Base-by-base conservation (phyloP, 2,113 vertebrate genomes). In the Equus przewalskii region DNA sequence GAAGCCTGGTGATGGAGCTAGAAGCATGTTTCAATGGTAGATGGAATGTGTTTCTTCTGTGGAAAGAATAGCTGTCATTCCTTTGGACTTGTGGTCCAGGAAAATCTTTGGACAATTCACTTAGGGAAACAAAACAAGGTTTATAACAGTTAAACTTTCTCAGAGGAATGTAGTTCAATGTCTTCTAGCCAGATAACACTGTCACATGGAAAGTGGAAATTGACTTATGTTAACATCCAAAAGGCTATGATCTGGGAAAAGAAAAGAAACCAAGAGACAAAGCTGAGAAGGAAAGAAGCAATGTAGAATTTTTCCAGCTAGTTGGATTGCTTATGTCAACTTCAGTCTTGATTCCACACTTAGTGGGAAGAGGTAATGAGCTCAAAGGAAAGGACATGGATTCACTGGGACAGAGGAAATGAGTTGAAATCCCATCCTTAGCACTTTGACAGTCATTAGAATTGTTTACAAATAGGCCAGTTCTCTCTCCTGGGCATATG, bases 51-150 rank as follows among this genome's bases (percentile, higher is more conserved):
- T 41, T 97, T 96, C 81, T 58, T 94, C 75, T 94, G 82, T 91
- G 79, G 16, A 91, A 64, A 30, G 18, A 97, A 96, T 72, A 97
- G 22, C 72, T 86, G 79, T 67, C 49, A 89, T 96, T 97, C 89
- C 80, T 96, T 98, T 91, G 65, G 6, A 93, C 46, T 95, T 82
- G 33, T 87, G 70, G 78, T 97, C 51, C 28, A 91, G 65, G 64
- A 96, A 90, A 94, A 46, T 94, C 64, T 94, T 95, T 70, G 78
- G 76, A 94, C 58, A 96, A 95, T 91, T 96, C 58, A 76, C 72
- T 89, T 94, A 44, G 24, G 72, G 78, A 97, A 97, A 90, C 46
- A 95, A 33, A 91, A 41, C 9, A 89, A 88, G 60, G 22, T 67
- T 88, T 95, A 36, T 67, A 67, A 51, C 28, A 87, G 49, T 54